These are phyloP conservation scores for Bombus confusus DNA, from an alignment of 1,140 invertebrate genomes.

Conservation along the genomic window DNA sequence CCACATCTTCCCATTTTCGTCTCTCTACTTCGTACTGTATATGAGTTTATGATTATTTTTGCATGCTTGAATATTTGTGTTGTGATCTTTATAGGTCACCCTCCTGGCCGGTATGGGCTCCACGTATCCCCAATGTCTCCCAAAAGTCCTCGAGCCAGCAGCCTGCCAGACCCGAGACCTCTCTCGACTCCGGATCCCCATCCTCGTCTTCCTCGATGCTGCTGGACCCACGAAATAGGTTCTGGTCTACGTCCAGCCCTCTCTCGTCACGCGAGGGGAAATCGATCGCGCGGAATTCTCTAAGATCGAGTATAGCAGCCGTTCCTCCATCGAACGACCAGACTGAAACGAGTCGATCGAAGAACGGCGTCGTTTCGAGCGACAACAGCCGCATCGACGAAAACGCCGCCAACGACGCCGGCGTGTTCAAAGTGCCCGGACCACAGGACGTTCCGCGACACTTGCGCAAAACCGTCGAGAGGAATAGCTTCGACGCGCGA, in stretches of 20 bases:
- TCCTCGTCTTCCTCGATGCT: conserved; percentile 67
- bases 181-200: conserved; percentile 46
- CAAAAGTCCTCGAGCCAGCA: conserved; percentile 71
- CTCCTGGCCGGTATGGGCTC: conserved; percentile 84
- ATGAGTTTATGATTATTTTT: conserved; percentile 76
- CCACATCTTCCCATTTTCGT: conserved; percentile 42
- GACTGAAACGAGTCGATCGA: neutral
- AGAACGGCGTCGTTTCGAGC: conserved; percentile 48
- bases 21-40: conserved; percentile 44
- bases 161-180: conserved; percentile 48
- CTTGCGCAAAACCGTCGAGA: conserved; percentile 60
- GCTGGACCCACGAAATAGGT: conserved; percentile 68
- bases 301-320: conserved; percentile 25
- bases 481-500: conserved; percentile 50
- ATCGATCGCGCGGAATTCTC: conserved; percentile 28
- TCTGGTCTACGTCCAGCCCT: conserved; percentile 71
- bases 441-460: conserved; percentile 56
- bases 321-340: neutral
- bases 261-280: conserved; percentile 54
- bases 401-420: neutral
- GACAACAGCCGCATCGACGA: conserved; percentile 40
- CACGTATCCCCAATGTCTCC: conserved; percentile 79
- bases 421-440: conserved; percentile 61
- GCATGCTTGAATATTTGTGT: conserved; percentile 80
- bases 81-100: conserved; percentile 83